Conservation (phyloP, 1,140 invertebrate genomes). For the Plutomurus gul region DNA sequence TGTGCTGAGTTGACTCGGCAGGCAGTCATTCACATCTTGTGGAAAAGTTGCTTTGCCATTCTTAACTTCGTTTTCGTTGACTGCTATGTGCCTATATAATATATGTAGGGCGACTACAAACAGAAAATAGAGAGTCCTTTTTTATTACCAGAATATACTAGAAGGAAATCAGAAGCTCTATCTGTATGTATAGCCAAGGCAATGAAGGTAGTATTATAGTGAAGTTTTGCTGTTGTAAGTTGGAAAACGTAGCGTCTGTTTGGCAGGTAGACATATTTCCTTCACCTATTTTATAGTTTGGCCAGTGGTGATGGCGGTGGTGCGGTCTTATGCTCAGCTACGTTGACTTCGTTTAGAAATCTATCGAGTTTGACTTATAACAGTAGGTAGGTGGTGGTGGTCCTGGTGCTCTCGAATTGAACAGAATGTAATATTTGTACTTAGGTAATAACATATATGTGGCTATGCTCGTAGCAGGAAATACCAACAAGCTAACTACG, state of each 20-base stretch:
- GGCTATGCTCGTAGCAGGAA: neutral
- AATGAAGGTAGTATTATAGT: no score
- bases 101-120: no score
- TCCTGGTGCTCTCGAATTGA: neutral
- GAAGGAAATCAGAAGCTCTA: no score
- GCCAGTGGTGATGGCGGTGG: neutral
- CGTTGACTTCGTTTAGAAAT: neutral
- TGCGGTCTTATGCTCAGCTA: neutral
- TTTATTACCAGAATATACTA: no score
- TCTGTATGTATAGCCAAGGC: no score
- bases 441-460: no score
- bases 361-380: slow-evolving; percentile 10
- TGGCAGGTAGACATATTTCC: neutral
- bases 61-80: no score
- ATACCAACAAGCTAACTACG: neutral
- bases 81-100: no score
- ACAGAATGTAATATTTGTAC: no score
- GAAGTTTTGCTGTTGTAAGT: no score
- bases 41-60: no score
- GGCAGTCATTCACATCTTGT: neutral
- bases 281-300: neutral
- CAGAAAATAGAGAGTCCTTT: no score
- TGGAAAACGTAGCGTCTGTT: neutral
- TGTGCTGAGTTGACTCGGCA: neutral
- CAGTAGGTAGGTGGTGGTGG: neutral